Percentiles rank a stretch among this genome's conserved stretches.
Evolutionary conservation across 1,140 invertebrate genomes (phyloP).

Genomic region (Ceratina australensis): DNA sequence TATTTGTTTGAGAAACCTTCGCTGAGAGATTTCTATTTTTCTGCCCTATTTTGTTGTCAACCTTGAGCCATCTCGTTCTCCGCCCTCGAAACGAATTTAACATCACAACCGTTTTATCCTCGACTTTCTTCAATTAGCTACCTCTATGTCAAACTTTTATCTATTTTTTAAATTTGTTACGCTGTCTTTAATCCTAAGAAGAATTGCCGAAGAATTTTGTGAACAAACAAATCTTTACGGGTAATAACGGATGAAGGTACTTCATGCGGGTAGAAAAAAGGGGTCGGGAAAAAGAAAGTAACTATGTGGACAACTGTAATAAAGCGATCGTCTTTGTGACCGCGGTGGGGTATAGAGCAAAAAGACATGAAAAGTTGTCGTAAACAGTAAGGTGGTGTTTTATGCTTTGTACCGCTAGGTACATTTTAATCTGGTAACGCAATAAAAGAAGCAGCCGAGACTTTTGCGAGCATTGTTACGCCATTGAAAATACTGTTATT

Average conservation of each 20-base stretch:
- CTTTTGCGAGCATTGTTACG: neutral
- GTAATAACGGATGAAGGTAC: no score
- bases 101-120: no score
- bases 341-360: neutral
- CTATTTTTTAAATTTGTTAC: no score
- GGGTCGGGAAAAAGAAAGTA: no score
- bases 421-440: neutral
- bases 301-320: slow-evolving; percentile 33
- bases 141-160: no score
- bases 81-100: no score
- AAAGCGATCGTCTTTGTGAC: slow-evolving; percentile 6
- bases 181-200: no score
- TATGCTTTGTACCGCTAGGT: slow-evolving; percentile 31
- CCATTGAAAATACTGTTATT: neutral
- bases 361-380: no score
- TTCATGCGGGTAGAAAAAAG: neutral
- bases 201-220: no score
- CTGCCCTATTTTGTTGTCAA: slow-evolving; percentile 28
- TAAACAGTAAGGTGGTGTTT: no score
- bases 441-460: neutral
- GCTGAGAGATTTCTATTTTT: slow-evolving; percentile 23
- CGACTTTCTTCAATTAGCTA: no score
- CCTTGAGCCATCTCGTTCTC: neutral
- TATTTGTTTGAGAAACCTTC: slow-evolving; percentile 51
- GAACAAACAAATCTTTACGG: no score